Conservation (phyloP, 1,140 invertebrate species). For the Kradibia gibbosae region DNA sequence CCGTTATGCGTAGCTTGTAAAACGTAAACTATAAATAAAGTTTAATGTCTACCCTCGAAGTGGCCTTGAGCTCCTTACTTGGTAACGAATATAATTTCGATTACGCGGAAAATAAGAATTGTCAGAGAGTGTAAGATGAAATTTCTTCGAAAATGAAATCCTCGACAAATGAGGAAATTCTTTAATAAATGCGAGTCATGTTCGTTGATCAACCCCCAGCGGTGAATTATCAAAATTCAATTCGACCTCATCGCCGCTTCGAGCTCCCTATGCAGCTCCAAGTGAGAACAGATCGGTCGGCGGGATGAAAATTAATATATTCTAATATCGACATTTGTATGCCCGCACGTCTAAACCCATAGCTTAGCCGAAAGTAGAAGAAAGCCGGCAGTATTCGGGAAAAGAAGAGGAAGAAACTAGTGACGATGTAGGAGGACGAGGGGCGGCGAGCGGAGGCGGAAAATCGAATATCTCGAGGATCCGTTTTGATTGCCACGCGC, state of each 20-base stretch:
- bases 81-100: too few relatives aligned
- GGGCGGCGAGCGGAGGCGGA: neutral
- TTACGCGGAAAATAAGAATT: too few relatives aligned
- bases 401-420: constrained; percentile 4
- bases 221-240: constrained; percentile 9
- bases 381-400: neutral
- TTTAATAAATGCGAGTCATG: neutral
- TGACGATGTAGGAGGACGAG: neutral
- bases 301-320: constrained; percentile 49
- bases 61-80: too few relatives aligned
- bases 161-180: too few relatives aligned
- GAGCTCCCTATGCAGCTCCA: neutral
- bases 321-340: constrained; percentile 48
- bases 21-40: too few relatives aligned
- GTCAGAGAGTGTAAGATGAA: too few relatives aligned
- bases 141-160: too few relatives aligned
- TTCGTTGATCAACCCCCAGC: neutral
- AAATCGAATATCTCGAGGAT: constrained; percentile 32
- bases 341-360: neutral
- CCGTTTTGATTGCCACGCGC: constrained; percentile 40
- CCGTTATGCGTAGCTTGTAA: too few relatives aligned
- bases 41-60: too few relatives aligned
- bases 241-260: neutral
- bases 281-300: constrained; percentile 6
- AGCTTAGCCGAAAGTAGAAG: neutral